Conservation (phyloP, 2,888 invertebrate species). For the Monopis laevigella region DNA sequence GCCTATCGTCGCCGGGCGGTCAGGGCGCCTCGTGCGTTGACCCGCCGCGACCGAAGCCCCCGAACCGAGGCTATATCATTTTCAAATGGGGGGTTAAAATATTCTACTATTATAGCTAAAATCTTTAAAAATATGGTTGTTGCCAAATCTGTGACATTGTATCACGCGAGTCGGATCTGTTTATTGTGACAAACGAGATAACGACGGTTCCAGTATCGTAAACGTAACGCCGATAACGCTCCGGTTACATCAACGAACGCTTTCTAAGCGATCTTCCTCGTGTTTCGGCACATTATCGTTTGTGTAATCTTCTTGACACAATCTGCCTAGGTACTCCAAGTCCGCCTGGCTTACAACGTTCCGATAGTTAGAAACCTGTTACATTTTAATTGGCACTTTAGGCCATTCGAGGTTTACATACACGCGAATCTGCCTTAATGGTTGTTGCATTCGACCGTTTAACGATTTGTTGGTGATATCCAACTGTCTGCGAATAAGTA, state of each 20-base stretch:
- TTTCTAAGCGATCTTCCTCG: not conserved
- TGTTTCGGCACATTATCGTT: not conserved
- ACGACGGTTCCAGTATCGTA: constrained; percentile 1
- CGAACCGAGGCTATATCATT: not conserved
- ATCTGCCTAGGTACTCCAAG: no score
- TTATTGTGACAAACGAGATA: constrained; percentile 5
- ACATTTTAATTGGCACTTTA: no score
- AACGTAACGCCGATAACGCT: constrained; percentile 1
- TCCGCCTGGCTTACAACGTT: no score
- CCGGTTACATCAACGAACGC: not conserved
- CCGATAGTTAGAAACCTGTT: no score
- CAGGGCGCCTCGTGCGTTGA: constrained; percentile 7
- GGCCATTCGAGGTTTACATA: no score
- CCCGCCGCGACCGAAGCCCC: constrained; percentile 3
- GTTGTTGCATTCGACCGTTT: no score
- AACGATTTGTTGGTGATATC: no score
- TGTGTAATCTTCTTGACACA: no score
- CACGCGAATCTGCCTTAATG: no score
- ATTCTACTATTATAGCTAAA: no score
- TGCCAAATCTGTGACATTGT: constrained; percentile 4
- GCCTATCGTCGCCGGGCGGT: not conserved
- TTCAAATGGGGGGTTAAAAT: constrained; percentile 4
- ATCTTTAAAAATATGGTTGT: no score
- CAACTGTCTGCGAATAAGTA: no score
- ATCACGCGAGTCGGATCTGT: not conserved